A percentile compares a stretch with the other conserved stretches of the same genome.
Evolutionary conservation across 2,113 vertebrate species (phyloP).

Genomic region (Monarcha castaneiventris): DNA sequence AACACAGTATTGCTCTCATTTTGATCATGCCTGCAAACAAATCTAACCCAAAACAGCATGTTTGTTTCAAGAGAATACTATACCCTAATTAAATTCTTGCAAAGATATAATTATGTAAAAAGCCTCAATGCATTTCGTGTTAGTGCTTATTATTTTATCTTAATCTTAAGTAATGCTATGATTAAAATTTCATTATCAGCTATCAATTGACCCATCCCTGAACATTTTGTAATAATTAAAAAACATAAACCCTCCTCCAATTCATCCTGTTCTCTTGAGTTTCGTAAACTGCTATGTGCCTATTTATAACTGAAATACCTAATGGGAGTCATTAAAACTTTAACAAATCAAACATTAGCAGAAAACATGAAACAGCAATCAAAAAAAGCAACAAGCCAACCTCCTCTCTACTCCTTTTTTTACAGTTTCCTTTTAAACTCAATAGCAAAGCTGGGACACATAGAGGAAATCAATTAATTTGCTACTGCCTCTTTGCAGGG

Average conservation of each 20-base stretch:
- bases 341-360: background rate
- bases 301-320: slow-evolving; percentile 10
- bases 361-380: background rate
- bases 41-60: background rate
- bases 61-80: background rate
- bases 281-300: background rate
- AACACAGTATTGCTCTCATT: background rate
- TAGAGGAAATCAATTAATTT: slow-evolving; percentile 48
- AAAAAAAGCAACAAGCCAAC: background rate
- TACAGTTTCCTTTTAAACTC: background rate
- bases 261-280: background rate
- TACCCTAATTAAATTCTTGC: background rate
- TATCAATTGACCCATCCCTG: background rate
- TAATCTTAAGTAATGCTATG: background rate
- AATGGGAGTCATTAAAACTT: background rate
- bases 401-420: background rate
- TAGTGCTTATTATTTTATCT: background rate
- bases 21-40: background rate
- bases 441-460: background rate
- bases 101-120: background rate
- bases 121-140: background rate
- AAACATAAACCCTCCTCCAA: background rate
- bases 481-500: background rate
- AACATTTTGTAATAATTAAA: background rate
- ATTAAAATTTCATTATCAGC: slow-evolving; percentile 17